These are phyloP conservation scores for Oreonectes daqikongensis DNA, from an alignment of 2,797 vertebrate genomes.

Conservation along the genomic window DNA sequence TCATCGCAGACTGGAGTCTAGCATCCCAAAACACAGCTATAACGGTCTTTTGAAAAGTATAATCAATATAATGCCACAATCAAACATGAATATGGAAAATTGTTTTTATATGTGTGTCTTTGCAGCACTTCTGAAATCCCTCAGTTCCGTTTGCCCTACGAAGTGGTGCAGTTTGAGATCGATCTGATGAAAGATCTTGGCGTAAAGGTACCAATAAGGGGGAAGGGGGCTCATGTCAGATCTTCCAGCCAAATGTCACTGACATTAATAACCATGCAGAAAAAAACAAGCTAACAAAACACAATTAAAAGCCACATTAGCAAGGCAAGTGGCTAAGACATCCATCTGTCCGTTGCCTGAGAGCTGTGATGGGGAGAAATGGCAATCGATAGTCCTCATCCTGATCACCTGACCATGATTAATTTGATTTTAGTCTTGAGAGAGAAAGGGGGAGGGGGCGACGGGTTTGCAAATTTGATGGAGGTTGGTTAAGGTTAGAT, in stretches of 20 bases:
- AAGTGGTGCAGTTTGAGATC: constrained; percentile 81
- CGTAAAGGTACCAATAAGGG: constrained; percentile 77
- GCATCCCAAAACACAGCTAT: not conserved
- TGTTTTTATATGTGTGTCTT: constrained; percentile 6
- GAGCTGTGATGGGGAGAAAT: constrained; percentile 50
- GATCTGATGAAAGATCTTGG: constrained; percentile 84
- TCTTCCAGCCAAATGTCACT: constrained; percentile 57
- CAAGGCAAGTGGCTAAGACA: constrained; percentile 45
- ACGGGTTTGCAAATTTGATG: constrained; percentile 31
- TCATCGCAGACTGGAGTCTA: not conserved
- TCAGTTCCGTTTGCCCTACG: constrained; percentile 80
- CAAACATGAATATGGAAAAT: constrained; percentile 70
- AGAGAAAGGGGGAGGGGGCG: constrained; percentile 10
- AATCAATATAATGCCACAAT: constrained; percentile 5
- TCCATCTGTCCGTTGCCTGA: constrained; percentile 45
- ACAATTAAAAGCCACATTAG: constrained; percentile 57
- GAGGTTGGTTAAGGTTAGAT: constrained; percentile 39
- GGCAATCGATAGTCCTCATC: constrained; percentile 54
- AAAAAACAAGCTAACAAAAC: constrained; percentile 52
- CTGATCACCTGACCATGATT: constrained; percentile 52
- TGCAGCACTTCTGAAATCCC: constrained; percentile 80
- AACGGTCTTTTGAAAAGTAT: constrained; percentile 47
- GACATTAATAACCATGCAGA: constrained; percentile 50
- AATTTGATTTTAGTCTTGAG: constrained; percentile 51
- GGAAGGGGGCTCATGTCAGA: constrained; percentile 32